Evolutionary conservation across 1,140 invertebrate genomes (phyloP), one percentile per base, ranked within the genome.

Genomic region (Camponotus pennsylvanicus): DNA sequence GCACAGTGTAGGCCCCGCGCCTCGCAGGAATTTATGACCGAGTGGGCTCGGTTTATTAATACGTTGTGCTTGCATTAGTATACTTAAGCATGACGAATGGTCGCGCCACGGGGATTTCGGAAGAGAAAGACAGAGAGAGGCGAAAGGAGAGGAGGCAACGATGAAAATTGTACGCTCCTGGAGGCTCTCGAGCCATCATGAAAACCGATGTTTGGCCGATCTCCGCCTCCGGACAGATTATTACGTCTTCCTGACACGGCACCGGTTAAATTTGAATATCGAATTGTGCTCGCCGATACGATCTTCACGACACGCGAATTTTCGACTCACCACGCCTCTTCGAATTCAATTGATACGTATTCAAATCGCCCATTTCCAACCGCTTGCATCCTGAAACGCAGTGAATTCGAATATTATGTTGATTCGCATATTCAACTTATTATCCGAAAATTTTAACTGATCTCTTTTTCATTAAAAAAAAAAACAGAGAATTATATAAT

Each of bases 71-170:
- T 94, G 93, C 92, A 94, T 95, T 94, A 94, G 92, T 94, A 93
- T 92, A 92, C 91, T 93, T 95, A 94, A 95, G 93, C 94, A 95
- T 95, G 94, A 95, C 93, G 93, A 93, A 95, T 94, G 93, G 92
- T 92, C 89, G 89, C 89, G 83, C 90, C 91, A 87, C 90, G 64
- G 88, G 83, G 89, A 90, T 90, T 90, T 90, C 77, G 79, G 42
- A 59, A 37, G 15, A 71, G 40, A 59, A 13, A 57, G 13, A 45
- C 13, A 49, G 42, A 21, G 27, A 64, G 37, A 27, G 21, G 27
- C 18, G 7, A 77, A 66, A 21, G 37, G 80, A 83, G 18, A 64
- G 67, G 21, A 71, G 27, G 49, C 45, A 42, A 85, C 55, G 79
- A 83, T 83, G 55, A 75, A 83, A 83, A 83, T 76, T 59, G 55